These are phyloP conservation scores for Schrankia costaestrigalis DNA, from an alignment of 2,888 invertebrate species.

Conservation along the genomic window DNA sequence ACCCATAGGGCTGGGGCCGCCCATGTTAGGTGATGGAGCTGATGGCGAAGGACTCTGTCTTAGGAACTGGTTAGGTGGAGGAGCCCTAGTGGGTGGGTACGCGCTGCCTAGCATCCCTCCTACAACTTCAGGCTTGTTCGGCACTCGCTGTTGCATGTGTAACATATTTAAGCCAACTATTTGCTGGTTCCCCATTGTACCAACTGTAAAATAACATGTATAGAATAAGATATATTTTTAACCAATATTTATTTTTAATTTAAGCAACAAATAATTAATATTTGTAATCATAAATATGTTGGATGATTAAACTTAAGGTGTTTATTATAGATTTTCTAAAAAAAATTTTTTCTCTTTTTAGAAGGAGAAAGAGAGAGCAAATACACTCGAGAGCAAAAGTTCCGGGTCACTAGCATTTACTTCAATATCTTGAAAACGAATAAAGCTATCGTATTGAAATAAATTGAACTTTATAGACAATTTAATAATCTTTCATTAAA, in stretches of 20 bases:
- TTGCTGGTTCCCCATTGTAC: slow-evolving; percentile 66
- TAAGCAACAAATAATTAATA: no score
- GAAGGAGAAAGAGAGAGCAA: no score
- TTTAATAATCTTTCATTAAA: no score
- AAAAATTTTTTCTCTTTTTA: no score
- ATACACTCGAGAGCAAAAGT: no score
- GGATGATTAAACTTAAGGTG: no score
- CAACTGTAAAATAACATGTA: slow-evolving; percentile 42
- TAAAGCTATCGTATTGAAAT: no score
- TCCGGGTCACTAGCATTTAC: no score
- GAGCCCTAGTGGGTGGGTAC: slow-evolving; percentile 78
- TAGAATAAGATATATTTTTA: neutral
- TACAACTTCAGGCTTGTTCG: slow-evolving; percentile 53
- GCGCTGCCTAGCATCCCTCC: slow-evolving; percentile 68
- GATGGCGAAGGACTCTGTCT: slow-evolving; percentile 90
- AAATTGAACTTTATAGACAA: no score
- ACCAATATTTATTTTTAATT: neutral
- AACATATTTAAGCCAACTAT: slow-evolving; percentile 69
- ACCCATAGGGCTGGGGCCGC: slow-evolving; percentile 79
- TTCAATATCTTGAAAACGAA: no score
- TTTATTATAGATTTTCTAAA: no score
- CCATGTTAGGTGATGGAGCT: slow-evolving; percentile 85
- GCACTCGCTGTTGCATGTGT: slow-evolving; percentile 64
- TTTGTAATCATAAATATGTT: no score
- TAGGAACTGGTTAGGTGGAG: slow-evolving; percentile 87